A percentile compares a stretch with the other conserved stretches of the same genome.
These are phyloP conservation scores for Diabrotica undecimpunctata DNA, from an alignment of 1,140 invertebrate genomes.

Conservation along the genomic window DNA sequence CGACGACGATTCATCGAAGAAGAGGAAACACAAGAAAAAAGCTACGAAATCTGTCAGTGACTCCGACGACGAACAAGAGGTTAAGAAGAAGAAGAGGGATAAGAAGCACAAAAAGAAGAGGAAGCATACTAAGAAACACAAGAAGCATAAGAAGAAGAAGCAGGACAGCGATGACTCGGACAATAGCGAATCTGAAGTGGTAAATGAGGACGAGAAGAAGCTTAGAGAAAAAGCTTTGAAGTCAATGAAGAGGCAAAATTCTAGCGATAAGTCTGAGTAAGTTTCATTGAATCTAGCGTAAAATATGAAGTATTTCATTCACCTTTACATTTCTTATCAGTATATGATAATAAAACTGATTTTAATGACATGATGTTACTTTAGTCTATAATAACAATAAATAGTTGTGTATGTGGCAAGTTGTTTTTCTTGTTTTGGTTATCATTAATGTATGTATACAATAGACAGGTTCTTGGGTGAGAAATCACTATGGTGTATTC, in stretches of 20 bases:
- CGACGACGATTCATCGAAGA: constrained; percentile 50
- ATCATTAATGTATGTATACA: neutral
- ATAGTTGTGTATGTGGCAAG: neutral
- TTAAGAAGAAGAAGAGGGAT: constrained; percentile 66
- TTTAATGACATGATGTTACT: too few relatives aligned
- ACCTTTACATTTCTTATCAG: too few relatives aligned
- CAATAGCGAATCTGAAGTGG: constrained; percentile 56
- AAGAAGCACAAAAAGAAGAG: constrained; percentile 70
- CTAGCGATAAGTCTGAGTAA: constrained; percentile 47
- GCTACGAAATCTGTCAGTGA: constrained; percentile 41
- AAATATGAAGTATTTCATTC: too few relatives aligned
- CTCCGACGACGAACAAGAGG: constrained; percentile 64
- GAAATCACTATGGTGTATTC: neutral
- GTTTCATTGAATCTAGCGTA: neutral
- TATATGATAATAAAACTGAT: too few relatives aligned
- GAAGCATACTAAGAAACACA: constrained; percentile 63
- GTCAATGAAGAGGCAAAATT: constrained; percentile 61
- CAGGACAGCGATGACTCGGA: constrained; percentile 60
- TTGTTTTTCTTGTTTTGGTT: neutral
- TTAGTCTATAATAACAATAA: neutral
- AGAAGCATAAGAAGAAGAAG: constrained; percentile 66
- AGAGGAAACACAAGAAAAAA: constrained; percentile 42
- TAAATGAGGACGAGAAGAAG: constrained; percentile 81
- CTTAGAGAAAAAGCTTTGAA: constrained; percentile 80
- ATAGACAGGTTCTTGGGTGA: neutral